Percentiles rank a stretch among this genome's conserved stretches.
Evolutionary conservation across 1,140 invertebrate species (phyloP).

Genomic region (Drosophila neocordata): DNA sequence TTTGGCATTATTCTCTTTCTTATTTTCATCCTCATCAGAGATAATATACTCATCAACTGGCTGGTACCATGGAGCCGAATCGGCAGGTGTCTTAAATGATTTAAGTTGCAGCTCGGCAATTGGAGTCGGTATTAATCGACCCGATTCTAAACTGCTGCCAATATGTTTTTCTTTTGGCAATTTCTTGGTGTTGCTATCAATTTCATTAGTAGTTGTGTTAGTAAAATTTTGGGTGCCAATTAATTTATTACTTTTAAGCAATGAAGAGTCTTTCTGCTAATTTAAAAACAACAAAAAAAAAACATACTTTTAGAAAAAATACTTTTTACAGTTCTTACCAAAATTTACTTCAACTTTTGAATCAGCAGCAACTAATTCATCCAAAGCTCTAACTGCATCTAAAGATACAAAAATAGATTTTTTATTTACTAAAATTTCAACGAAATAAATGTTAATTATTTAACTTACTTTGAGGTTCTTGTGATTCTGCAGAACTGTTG

Average conservation of each 20-base stretch:
- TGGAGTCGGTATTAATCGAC: conserved; percentile 49
- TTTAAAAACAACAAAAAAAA: conserved; percentile 64
- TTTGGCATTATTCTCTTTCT: background rate
- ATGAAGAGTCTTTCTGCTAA: conserved; percentile 67
- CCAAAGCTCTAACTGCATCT: background rate
- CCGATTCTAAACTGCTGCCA: conserved; percentile 38
- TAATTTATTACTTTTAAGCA: conserved; percentile 63
- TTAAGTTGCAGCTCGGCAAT: conserved; percentile 68
- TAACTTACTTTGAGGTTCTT: background rate
- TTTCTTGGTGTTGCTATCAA: conserved; percentile 54
- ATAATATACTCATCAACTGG: background rate
- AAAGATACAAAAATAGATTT: background rate
- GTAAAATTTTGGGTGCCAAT: conserved; percentile 65
- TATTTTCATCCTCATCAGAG: background rate
- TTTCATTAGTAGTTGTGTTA: conserved; percentile 34
- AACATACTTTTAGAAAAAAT: conserved; percentile 44
- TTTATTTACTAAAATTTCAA: background rate
- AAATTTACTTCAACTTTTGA: conserved; percentile 51
- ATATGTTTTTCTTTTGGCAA: conserved; percentile 53
- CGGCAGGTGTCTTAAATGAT: conserved; percentile 50
- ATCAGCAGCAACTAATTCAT: background rate
- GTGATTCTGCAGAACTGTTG: too few species aligned
- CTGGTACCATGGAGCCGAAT: conserved; percentile 56
- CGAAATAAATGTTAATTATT: background rate
- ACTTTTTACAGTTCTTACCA: conserved; percentile 50